A percentile compares a stretch with the other conserved stretches of the same genome.
Evolutionary conservation across 2,113 vertebrate genomes (phyloP).

Genomic region (Oceanites oceanicus): DNA sequence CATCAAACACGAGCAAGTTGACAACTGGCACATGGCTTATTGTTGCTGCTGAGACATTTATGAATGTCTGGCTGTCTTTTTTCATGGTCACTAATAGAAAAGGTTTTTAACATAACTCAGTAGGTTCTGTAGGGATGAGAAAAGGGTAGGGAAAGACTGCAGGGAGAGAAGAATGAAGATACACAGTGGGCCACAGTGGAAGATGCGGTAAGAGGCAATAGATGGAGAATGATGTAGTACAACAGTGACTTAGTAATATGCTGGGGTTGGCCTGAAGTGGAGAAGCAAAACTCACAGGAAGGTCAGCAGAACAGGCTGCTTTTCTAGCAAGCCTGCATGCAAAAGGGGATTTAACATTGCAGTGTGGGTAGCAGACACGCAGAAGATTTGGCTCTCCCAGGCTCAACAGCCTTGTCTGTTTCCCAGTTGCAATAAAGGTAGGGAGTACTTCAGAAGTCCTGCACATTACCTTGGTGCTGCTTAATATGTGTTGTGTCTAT

Average conservation of each 20-base stretch:
- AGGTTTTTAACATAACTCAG: neutral
- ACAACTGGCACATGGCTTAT: neutral
- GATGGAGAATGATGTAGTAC: neutral
- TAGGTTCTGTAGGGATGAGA: neutral
- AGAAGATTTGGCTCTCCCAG: neutral
- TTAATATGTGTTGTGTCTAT: neutral
- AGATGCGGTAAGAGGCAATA: neutral
- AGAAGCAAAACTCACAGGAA: neutral
- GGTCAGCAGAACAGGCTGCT: neutral
- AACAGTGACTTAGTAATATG: neutral
- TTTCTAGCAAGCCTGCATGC: neutral
- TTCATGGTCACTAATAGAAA: neutral
- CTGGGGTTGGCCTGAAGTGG: neutral
- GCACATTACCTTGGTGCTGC: neutral
- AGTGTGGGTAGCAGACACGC: neutral
- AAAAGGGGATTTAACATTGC: neutral
- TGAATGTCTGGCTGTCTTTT: neutral
- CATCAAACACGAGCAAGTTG: neutral
- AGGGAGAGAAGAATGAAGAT: neutral
- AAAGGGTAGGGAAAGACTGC: neutral
- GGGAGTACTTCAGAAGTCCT: neutral
- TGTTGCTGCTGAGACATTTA: neutral
- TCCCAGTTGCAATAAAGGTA: neutral
- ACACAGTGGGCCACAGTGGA: neutral
- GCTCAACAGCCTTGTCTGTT: neutral